Base-by-base conservation (phyloP, 53 echinoderm and acorn worm species). In the Echinarachnius parma region DNA sequence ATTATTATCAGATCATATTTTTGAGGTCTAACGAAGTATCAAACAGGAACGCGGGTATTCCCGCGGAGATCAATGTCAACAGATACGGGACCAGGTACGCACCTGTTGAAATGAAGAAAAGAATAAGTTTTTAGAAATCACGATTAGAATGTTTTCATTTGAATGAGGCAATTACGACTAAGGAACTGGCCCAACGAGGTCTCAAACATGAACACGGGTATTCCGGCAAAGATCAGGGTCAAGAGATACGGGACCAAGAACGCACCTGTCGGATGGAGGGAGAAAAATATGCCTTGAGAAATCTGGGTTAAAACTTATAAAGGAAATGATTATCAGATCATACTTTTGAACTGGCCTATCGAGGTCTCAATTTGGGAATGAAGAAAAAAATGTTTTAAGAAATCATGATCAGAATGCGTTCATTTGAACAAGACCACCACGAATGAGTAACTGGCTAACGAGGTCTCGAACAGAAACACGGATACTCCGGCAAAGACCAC, bases 171-270 rank as follows among this genome's bases (percentile, higher is more conserved):
- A 11, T 87, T 87, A 2, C 87, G 77, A 59, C 90, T 95, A 26
- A 95, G 87, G 49, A 90, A 79, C 77, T 95, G 96, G 13, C 96
- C 96, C 34, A 95, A 46, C 7, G 96, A 80, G 14, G 91, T 87
- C 70, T 95, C 96, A 64, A 95, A 87, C 80, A 95, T 87, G 52
- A 95, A 95, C 26, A 87, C 56, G 18, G 96, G 96, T 32, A 95
- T 78, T n/a, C 96, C 96, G 13, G 90, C 90, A 50, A 91, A 76
- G 20, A 95, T 60, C 31, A 95, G 82, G 5, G 96, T 91, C 69
- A 95, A 58, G 35, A 78, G 48, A 60, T 95, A 94, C 13, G 96
- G 96, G 22, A 95, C 48, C 59, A 95, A 76, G 55, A 94, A 95
- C 28, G 96, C 96, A 79, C 96, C 96, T 95, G 86, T n/a, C 16